phyloP scores from a whole-genome alignment of 2,113 vertebrate genomes.

The Trematocara unimaculatum region DNA sequence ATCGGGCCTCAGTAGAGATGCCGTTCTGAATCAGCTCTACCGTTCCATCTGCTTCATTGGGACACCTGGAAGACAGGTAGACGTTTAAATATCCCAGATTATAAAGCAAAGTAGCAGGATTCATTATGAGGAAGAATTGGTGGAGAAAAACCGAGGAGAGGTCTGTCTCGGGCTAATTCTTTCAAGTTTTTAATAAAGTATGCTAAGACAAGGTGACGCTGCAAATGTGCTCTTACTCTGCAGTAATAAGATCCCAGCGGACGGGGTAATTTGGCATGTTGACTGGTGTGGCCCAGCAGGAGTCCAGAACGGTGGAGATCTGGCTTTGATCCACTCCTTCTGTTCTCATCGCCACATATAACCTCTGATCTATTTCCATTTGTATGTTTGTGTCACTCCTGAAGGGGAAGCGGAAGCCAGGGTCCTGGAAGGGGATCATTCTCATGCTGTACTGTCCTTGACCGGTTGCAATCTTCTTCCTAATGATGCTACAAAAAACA shows the following conservation, averaged over 20 bases:
- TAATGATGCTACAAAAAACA: constrained; percentile 8
- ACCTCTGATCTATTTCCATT: constrained; percentile 29
- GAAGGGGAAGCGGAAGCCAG: constrained; percentile 37
- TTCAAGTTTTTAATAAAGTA: background rate
- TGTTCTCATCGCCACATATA: constrained; percentile 51
- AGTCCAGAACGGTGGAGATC: constrained; percentile 50
- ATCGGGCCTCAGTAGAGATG: constrained; percentile 47
- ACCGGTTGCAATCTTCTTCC: too few species aligned
- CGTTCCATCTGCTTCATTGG: constrained; percentile 44
- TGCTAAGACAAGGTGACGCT: background rate
- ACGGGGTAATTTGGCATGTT: constrained; percentile 1
- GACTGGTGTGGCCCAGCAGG: constrained; percentile 68
- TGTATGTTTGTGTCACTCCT: background rate
- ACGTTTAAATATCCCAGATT: fast-evolving
- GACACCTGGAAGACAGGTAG: constrained; percentile 51
- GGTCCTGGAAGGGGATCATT: constrained; percentile 55
- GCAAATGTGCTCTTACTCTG: constrained; percentile 18
- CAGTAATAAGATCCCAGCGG: constrained; percentile 59
- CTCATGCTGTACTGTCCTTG: constrained; percentile 38
- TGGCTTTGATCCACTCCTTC: constrained; percentile 53
- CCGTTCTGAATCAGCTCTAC: constrained; percentile 60
- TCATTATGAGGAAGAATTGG: background rate
- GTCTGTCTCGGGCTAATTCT: fast-evolving
- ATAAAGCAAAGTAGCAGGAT: background rate
- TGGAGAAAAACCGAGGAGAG: background rate